Percentiles rank a stretch among this genome's conserved stretches.
phyloP scores from a whole-genome alignment of 2,888 invertebrate genomes.

The Prosapia bicincta region DNA sequence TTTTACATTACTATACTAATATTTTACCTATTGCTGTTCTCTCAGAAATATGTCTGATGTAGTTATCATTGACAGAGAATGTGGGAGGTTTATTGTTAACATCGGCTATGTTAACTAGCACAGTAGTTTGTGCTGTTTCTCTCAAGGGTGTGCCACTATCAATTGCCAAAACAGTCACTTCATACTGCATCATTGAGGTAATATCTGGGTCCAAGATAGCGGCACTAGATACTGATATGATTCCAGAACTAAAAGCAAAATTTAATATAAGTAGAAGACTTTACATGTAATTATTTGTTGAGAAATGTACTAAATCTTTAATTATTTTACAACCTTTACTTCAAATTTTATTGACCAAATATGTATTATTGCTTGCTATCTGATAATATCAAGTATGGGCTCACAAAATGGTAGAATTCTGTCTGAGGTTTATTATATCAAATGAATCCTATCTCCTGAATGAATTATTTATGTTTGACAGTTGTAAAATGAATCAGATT shows the following conservation, averaged over 20 bases:
- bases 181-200: slow-evolving; percentile 47
- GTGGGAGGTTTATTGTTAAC: slow-evolving; percentile 80
- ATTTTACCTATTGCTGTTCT: slow-evolving; percentile 54
- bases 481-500: too few species aligned
- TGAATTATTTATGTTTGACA: too few species aligned
- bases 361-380: too few species aligned
- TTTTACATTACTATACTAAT: neutral
- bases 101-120: slow-evolving; percentile 66
- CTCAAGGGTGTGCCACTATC: slow-evolving; percentile 70
- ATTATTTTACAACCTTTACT: too few species aligned
- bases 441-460: too few species aligned
- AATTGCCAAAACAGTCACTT: slow-evolving; percentile 69
- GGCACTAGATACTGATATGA: slow-evolving; percentile 68
- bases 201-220: slow-evolving; percentile 67
- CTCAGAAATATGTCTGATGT: slow-evolving; percentile 59
- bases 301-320: too few species aligned
- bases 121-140: slow-evolving; percentile 74
- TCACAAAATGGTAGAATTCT: too few species aligned
- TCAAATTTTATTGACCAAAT: too few species aligned
- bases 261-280: neutral
- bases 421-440: too few species aligned
- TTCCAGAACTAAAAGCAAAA: slow-evolving; percentile 55
- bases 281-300: too few species aligned
- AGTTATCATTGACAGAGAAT: slow-evolving; percentile 64
- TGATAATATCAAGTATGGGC: too few species aligned